Conservation (phyloP, 2,888 invertebrate genomes). For the Heteromyza rotundicornis region DNA sequence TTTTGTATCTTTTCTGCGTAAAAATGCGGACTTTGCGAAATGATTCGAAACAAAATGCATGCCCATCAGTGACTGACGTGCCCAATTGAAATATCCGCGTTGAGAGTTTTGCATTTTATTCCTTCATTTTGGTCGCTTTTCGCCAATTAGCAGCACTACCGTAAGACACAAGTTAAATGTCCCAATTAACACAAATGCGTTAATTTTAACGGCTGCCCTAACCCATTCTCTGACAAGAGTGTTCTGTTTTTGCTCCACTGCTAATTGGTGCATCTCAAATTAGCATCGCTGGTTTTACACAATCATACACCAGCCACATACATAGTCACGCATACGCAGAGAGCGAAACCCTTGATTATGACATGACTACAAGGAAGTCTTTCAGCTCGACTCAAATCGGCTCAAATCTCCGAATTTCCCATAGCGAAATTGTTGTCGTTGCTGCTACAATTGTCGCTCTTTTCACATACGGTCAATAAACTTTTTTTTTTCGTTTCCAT, state of each 20-base stretch:
- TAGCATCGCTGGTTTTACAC: background rate
- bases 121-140: too few species aligned
- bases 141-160: background rate
- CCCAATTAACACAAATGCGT: background rate
- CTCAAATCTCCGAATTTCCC: too few species aligned
- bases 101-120: too few species aligned
- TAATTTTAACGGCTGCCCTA: background rate
- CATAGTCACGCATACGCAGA: background rate
- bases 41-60: too few species aligned
- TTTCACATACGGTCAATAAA: slow-evolving; percentile 3
- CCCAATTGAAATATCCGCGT: too few species aligned
- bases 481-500: background rate
- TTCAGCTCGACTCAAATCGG: too few species aligned
- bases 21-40: too few species aligned
- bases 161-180: background rate
- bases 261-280: slow-evolving; percentile 1
- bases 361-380: background rate
- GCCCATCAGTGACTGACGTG: too few species aligned
- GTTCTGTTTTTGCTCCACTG: background rate
- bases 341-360: background rate
- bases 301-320: background rate
- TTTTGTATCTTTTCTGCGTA: too few species aligned
- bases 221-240: background rate
- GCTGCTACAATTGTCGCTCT: background rate
- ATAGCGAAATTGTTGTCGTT: background rate